Evolutionary conservation across 2,888 invertebrate species (phyloP).

Genomic region (Xanthia icteritia): DNA sequence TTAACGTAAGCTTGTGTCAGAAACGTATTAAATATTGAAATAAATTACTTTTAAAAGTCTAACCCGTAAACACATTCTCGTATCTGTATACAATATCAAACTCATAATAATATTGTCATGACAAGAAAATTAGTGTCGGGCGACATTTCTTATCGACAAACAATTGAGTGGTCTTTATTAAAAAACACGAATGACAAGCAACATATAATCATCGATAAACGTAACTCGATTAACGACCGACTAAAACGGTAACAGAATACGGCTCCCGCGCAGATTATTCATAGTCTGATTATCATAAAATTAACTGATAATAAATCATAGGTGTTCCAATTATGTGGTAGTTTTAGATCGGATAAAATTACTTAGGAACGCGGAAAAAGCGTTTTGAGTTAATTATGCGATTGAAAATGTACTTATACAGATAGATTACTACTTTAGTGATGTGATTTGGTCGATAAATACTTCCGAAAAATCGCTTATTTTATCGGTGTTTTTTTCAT

Average conservation of each 20-base stretch:
- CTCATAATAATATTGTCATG: slow-evolving; percentile 9
- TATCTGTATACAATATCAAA: background rate
- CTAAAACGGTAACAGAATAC: slow-evolving; percentile 72
- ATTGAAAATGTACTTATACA: slow-evolving; percentile 29
- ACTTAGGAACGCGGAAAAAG: slow-evolving; percentile 82
- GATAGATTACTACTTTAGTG: slow-evolving; percentile 28
- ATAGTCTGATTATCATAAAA: slow-evolving; percentile 89
- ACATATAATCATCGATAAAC: slow-evolving; percentile 52
- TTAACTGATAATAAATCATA: slow-evolving; percentile 89
- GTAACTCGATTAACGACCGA: slow-evolving; percentile 53
- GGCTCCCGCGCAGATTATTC: slow-evolving; percentile 81
- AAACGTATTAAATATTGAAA: background rate
- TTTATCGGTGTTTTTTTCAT: background rate
- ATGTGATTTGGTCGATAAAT: slow-evolving; percentile 16
- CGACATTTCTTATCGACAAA: slow-evolving; percentile 33
- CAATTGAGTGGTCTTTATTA: slow-evolving; percentile 42
- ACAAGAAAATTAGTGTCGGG: slow-evolving; percentile 20
- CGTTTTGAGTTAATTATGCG: slow-evolving; percentile 45
- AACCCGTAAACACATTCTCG: background rate
- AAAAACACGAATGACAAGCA: slow-evolving; percentile 35
- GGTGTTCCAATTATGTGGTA: slow-evolving; percentile 82
- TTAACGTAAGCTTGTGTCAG: background rate
- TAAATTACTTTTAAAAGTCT: background rate
- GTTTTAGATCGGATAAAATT: slow-evolving; percentile 74
- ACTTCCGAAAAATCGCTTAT: background rate